Conservation (phyloP, 2,797 vertebrate genomes). For the Garrulus glandarius region DNA sequence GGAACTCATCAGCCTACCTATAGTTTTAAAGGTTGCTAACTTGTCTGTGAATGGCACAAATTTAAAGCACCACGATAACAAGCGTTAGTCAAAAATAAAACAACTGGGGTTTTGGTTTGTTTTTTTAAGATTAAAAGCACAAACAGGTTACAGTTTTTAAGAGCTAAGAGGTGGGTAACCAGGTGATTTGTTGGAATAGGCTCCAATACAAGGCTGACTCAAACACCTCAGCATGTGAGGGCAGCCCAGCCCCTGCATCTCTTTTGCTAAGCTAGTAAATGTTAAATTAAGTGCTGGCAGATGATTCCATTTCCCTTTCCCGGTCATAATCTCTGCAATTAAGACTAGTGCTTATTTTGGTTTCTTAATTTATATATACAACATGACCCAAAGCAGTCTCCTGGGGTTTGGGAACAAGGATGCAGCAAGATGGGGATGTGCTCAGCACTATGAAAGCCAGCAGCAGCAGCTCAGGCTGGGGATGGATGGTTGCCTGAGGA, state of each 20-base stretch:
- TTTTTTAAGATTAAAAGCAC: not conserved
- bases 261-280: not conserved
- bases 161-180: not conserved
- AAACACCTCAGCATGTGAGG: not conserved
- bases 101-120: not conserved
- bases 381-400: not conserved
- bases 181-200: not conserved
- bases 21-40: not conserved
- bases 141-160: not conserved
- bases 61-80: not conserved
- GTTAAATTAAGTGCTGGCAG: not conserved
- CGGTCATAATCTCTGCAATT: not conserved
- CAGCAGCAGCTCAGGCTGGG: not conserved
- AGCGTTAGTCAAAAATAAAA: not conserved
- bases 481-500: not conserved
- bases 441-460: not conserved
- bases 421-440: not conserved
- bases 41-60: not conserved
- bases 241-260: not conserved
- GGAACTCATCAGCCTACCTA: not conserved
- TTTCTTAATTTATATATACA: not conserved
- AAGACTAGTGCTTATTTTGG: not conserved
- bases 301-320: constrained; percentile 6
- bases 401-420: not conserved
- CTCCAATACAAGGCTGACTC: not conserved